These are phyloP conservation scores for Sphaeramia orbicularis DNA, from an alignment of 2,797 vertebrate genomes.

Conservation along the genomic window DNA sequence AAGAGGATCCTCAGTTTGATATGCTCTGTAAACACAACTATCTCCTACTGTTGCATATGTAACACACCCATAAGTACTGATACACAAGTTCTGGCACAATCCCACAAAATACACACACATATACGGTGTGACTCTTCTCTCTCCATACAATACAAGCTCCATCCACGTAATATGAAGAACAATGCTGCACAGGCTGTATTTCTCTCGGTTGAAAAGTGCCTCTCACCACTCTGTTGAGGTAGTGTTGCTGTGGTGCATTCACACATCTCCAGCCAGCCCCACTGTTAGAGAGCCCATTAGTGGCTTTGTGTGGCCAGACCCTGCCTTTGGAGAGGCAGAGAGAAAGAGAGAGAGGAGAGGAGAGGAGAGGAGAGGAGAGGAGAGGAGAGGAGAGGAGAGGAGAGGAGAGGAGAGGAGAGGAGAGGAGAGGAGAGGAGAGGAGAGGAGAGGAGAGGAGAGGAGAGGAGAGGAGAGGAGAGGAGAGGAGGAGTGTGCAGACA, in stretches of 20 bases:
- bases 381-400: not conserved
- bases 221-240: constrained; percentile 35
- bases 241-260: constrained; percentile 46
- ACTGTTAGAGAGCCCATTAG: constrained; percentile 69
- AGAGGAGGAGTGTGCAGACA: too few species aligned
- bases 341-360: constrained; percentile 5
- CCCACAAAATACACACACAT: constrained; percentile 7
- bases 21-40: not conserved
- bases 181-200: constrained; percentile 24
- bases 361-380: not conserved
- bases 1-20: constrained; percentile 32
- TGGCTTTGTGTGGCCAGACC: constrained; percentile 54
- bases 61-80: not conserved
- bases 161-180: constrained; percentile 46
- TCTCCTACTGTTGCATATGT: not conserved
- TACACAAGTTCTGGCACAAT: not conserved
- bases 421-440: not conserved
- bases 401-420: not conserved
- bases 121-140: constrained; percentile 38
- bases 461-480: not conserved
- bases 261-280: constrained; percentile 49
- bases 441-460: not conserved
- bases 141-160: constrained; percentile 17
- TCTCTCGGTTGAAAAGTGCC: constrained; percentile 52
- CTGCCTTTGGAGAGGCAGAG: constrained; percentile 34